Evolutionary conservation across 2,797 vertebrate genomes (phyloP).

Genomic region (Falco naumanni): DNA sequence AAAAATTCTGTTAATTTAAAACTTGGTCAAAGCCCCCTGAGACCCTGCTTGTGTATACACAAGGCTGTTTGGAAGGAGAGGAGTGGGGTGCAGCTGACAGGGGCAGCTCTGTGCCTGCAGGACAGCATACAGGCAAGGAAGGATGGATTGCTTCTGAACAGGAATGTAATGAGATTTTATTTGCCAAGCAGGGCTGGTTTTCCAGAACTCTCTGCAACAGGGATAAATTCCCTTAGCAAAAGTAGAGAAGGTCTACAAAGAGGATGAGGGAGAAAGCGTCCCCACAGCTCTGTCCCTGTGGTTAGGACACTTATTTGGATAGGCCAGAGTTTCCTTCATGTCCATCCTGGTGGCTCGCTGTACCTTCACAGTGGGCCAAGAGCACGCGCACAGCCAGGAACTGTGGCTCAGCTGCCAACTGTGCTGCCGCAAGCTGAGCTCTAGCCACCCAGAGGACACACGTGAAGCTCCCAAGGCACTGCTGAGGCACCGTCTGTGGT

Average conservation of each 20-base stretch:
- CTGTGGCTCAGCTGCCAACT: background rate
- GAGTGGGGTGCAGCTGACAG: background rate
- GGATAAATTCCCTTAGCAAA: background rate
- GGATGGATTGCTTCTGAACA: background rate
- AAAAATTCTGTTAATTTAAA: background rate
- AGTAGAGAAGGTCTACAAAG: background rate
- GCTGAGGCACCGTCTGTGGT: background rate
- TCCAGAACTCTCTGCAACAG: background rate
- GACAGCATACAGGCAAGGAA: background rate
- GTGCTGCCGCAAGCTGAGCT: background rate
- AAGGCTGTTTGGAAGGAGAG: background rate
- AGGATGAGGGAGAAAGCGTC: background rate
- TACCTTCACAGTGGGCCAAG: background rate
- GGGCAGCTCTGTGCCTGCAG: background rate
- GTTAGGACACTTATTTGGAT: background rate
- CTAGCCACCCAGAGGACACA: background rate
- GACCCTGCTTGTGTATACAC: background rate
- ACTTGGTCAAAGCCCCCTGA: background rate
- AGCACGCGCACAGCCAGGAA: fast-evolving
- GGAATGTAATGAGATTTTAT: background rate
- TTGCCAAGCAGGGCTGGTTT: background rate
- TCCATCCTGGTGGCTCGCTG: background rate
- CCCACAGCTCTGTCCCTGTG: background rate
- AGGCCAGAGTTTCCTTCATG: background rate
- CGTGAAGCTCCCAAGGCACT: background rate